Base-by-base conservation (phyloP, 2,113 vertebrate species). In the Picathartes gymnocephalus region DNA sequence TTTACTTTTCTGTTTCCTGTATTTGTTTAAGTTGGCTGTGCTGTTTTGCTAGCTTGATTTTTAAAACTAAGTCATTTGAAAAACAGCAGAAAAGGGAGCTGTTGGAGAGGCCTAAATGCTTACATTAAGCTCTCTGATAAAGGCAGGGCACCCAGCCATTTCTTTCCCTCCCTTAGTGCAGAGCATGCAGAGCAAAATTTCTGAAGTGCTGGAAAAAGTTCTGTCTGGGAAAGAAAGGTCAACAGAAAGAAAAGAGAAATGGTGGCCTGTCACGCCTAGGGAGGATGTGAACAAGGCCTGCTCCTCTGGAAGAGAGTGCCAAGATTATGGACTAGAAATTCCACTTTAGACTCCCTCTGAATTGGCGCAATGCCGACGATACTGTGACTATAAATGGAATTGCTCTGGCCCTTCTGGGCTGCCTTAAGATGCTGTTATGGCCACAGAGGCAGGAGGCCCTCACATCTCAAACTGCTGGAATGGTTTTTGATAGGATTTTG, bases 341-440 rank as follows among this genome's bases (percentile, higher is more conserved):
- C 71, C 83, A 88, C 60, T 92, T 66, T 3, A 28, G 64, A 27
- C 56, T 88, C 45, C 18, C 30, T 70, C 82, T n/a, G 39, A 86
- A 56, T 3, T 88, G 92, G 91, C 93, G 91, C 56, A 40, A 6
- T 47, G 95, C 83, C 2, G 27, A 51, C 31, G 56, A 54, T 70
- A 21, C 31, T 88, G 92, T 94, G 95, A 90, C 96, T 97, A 96
- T 97, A 97, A 97, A 96, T 95, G 96, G 96, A 94, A 92, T 95
- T 94, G 61, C 83, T 95, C 42, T 56, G 37, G 60, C 77, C 51
- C 56, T 81, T 88, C 83, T 93, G 72, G 60, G 9, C 44, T 77
- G 86, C 79, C 42, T 88, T 48, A 27, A 39, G 74, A 50, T 70
- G 68, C 91, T 81, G 0, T 27, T 62, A 33, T 1, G 21, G 50